Evolutionary conservation across 2,888 invertebrate species (phyloP).

Genomic region (Pheosia gnoma): DNA sequence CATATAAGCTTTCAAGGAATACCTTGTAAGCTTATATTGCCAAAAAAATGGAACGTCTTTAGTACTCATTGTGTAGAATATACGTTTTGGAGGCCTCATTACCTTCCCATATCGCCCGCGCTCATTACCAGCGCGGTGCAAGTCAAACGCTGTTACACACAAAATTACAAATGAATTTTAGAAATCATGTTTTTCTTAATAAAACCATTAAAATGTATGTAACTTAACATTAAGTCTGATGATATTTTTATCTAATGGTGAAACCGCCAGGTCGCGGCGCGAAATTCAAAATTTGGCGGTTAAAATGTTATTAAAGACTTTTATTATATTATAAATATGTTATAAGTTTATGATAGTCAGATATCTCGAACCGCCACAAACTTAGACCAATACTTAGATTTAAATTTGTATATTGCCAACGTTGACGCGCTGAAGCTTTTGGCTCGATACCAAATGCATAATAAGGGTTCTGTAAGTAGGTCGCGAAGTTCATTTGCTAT

Average conservation of each 20-base stretch:
- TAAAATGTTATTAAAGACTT: too few relatives aligned
- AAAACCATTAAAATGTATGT: too few relatives aligned
- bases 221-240: too few relatives aligned
- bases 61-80: slow-evolving; percentile 37
- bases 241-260: too few relatives aligned
- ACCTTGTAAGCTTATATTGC: not conserved
- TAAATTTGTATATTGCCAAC: not conserved
- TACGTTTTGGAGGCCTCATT: slow-evolving; percentile 33
- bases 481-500: slow-evolving; percentile 40
- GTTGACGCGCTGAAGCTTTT: not conserved
- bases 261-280: too few relatives aligned
- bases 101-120: slow-evolving; percentile 39
- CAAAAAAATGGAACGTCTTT: slow-evolving; percentile 19
- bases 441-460: not conserved
- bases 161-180: not conserved
- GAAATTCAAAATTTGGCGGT: too few relatives aligned
- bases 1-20: too few relatives aligned
- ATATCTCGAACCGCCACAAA: too few relatives aligned
- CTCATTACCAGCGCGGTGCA: slow-evolving; percentile 34
- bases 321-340: too few relatives aligned
- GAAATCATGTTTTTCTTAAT: too few relatives aligned
- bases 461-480: slow-evolving; percentile 40
- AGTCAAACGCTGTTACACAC: slow-evolving; percentile 14
- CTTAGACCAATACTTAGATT: too few relatives aligned
- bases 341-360: too few relatives aligned